Evolutionary conservation across 2,797 vertebrate genomes (phyloP).

Genomic region (Babyrousa celebensis): DNA sequence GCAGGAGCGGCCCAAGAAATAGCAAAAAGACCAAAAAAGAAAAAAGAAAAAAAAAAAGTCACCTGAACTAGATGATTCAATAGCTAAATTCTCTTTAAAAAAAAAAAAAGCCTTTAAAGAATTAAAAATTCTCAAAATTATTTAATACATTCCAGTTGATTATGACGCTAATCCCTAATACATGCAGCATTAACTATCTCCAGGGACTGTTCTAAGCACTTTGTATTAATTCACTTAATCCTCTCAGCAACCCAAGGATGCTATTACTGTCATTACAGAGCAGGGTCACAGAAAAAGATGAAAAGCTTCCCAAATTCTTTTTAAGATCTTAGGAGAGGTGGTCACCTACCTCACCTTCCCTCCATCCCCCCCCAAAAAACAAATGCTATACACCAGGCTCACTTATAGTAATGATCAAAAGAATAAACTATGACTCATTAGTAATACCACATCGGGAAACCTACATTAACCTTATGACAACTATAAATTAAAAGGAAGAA

Average conservation of each 20-base stretch:
- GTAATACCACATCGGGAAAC: background rate
- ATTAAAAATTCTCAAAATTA: constrained; percentile 1
- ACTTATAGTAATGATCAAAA: background rate
- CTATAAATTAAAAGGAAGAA: constrained; percentile 32
- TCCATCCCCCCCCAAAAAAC: background rate
- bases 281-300: background rate
- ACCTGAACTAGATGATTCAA: background rate
- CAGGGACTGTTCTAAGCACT: background rate
- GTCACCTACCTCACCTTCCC: background rate
- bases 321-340: constrained; percentile 36
- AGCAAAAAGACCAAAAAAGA: too few species aligned
- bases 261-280: constrained; percentile 53
- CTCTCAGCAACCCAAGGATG: background rate
- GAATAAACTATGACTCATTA: background rate
- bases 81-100: background rate
- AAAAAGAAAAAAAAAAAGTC: background rate
- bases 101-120: constrained; percentile 1
- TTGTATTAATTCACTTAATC: background rate
- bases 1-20: too few species aligned
- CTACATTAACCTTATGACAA: background rate
- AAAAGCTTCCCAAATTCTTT: constrained; percentile 56
- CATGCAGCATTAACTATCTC: background rate
- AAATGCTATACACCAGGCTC: constrained; percentile 34
- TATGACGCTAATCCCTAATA: background rate
- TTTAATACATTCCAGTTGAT: constrained; percentile 18